A percentile compares a stretch with the other conserved stretches of the same genome.
Conservation (phyloP, 53 echinoderm and acorn worm species). For the Actinopyga echinites region DNA sequence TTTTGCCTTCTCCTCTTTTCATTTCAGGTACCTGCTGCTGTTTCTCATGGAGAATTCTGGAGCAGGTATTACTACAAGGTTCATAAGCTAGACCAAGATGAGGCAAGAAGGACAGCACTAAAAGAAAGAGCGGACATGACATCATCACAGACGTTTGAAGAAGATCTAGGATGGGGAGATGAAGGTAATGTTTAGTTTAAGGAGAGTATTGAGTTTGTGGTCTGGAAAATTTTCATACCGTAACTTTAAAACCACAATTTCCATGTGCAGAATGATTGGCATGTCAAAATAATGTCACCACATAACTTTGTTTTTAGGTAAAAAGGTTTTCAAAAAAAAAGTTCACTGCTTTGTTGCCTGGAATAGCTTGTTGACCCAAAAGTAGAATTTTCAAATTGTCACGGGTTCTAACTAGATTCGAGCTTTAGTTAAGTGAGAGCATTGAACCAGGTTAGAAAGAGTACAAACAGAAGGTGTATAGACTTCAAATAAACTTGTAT, state of each 20-base stretch:
- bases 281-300: background rate
- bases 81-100: slow-evolving; percentile 84
- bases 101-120: slow-evolving; percentile 80
- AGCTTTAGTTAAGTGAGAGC: too few species aligned
- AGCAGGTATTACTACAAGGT: slow-evolving; percentile 94
- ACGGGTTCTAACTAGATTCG: too few species aligned
- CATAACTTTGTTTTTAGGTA: too few species aligned
- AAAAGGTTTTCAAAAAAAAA: too few species aligned
- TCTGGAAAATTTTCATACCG: too few species aligned
- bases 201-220: background rate
- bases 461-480: too few species aligned
- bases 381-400: too few species aligned
- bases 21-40: slow-evolving; percentile 84
- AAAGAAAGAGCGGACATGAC: slow-evolving; percentile 98
- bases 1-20: background rate
- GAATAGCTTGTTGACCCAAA: too few species aligned
- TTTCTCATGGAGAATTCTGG: slow-evolving; percentile 97
- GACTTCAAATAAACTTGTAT: too few species aligned
- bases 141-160: slow-evolving; percentile 86
- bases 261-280: background rate
- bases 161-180: slow-evolving; percentile 90
- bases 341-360: too few species aligned
- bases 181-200: slow-evolving; percentile 63
- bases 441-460: too few species aligned
- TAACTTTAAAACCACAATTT: background rate